phyloP scores from a whole-genome alignment of 2,113 vertebrate genomes.

The Argyrosomus japonicus region DNA sequence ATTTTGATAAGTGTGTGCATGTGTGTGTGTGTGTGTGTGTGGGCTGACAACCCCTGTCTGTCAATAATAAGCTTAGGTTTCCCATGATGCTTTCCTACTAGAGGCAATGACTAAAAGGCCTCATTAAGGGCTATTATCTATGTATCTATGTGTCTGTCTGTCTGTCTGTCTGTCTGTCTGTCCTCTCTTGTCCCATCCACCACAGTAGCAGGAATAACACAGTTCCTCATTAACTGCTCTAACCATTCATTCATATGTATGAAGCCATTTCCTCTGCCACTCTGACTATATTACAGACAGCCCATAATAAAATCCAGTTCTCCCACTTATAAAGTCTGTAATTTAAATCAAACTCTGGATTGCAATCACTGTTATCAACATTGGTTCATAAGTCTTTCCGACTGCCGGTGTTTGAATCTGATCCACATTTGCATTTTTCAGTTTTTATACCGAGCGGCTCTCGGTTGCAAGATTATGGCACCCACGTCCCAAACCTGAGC shows the following conservation, averaged over 20 bases:
- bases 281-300: constrained; percentile 26
- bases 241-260: constrained; percentile 65
- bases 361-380: constrained; percentile 37
- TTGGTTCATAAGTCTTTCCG: constrained; percentile 3
- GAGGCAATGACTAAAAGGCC: constrained; percentile 41
- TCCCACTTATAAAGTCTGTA: constrained; percentile 36
- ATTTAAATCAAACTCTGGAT: constrained; percentile 46
- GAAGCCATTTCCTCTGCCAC: constrained; percentile 37
- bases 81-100: constrained; percentile 31
- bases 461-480: not conserved
- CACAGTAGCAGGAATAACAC: constrained; percentile 24
- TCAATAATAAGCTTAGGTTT: constrained; percentile 50
- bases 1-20: constrained; percentile 22
- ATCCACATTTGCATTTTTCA: constrained; percentile 31
- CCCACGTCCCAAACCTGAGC: not conserved
- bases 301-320: constrained; percentile 35
- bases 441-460: not conserved
- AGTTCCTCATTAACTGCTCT: constrained; percentile 54
- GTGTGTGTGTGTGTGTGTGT: not conserved
- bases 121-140: constrained; percentile 45
- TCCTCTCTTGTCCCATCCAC: not conserved
- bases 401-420: not conserved
- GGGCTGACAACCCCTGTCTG: constrained; percentile 35
- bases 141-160: not conserved
- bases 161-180: not conserved